Base-by-base conservation (phyloP, 2,113 vertebrate species). In the Gymnocephalus cernua region DNA sequence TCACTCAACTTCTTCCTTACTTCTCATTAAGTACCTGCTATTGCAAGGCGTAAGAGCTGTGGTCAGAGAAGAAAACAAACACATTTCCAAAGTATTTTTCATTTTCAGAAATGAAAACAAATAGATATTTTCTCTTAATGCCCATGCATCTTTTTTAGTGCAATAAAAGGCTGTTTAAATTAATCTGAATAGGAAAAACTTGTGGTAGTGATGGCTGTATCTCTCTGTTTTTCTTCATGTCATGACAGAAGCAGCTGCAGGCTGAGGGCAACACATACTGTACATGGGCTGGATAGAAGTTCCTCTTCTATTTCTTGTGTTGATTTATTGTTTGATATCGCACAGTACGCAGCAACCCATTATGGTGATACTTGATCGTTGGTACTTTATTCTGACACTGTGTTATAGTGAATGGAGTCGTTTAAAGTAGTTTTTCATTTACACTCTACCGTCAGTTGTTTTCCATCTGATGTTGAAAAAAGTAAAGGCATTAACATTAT, bases 1-100 rank as follows among this genome's bases (percentile, higher is more conserved):
- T 83, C 82, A 45, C 57, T 81, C 57, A 75, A 59, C 79, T 66
- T 83, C 64, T 74, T 27, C 32, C 23, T 41, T 41, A 0, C 1
- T 12, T 77, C 51, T 77, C 75, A 29, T 15, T 18, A 4, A 45
- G n/a, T 3, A 47, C 7, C 47, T 38, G 41, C 71, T 45, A 41
- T 58, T 23, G 21, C 53, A 35, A 57, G 3, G 8, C 29, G 3
- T 18, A n/a, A 35, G 54, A 50, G 63, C 47, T 11, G 19, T 23
- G 21, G 53, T 21, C 8, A 71, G 54, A 75, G 14, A 41, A 41
- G 4, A 56, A 63, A 62, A 66, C 38, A 4, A 13, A 3, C 15
- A 48, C n/a, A 25, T 59, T 11, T 63, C 19, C 16, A 47, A 80
- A n/a, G 64, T 66, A 21, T 13, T 41, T 53, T 16, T 73, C 9